Percentiles rank a stretch among this genome's conserved stretches.
phyloP scores from a whole-genome alignment of 2,797 vertebrate genomes.

The Dipus sagitta region DNA sequence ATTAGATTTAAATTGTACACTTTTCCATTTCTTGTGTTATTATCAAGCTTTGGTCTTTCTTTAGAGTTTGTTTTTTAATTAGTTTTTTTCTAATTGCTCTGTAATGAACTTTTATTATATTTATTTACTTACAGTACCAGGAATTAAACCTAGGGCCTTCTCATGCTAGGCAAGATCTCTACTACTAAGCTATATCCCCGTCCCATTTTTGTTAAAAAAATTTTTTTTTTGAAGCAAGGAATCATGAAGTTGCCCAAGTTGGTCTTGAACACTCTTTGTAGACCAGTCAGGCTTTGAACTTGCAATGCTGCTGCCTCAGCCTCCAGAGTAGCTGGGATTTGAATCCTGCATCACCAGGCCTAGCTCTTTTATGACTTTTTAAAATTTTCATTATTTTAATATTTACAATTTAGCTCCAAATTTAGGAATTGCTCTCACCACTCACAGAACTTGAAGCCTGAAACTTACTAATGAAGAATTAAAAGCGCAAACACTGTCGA shows the following conservation, averaged over 20 bases:
- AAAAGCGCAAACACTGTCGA: not conserved
- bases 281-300: not conserved
- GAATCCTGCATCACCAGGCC: not conserved
- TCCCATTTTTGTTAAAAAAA: too few species aligned
- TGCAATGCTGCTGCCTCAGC: not conserved
- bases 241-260: not conserved
- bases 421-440: not conserved
- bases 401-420: not conserved
- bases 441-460: not conserved
- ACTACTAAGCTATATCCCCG: not conserved
- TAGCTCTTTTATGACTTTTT: not conserved
- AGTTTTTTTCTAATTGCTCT: not conserved
- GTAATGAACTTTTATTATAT: not conserved
- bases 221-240: too few species aligned
- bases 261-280: not conserved
- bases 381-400: not conserved
- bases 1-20: not conserved
- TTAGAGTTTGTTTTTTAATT: not conserved
- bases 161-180: not conserved
- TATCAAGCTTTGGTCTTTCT: not conserved
- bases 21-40: slow-evolving; percentile 9
- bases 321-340: not conserved
- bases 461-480: not conserved
- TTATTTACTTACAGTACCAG: not conserved
- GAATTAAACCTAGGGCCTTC: not conserved